These are phyloP conservation scores for Callitettix versicolor DNA, from an alignment of 1,140 invertebrate genomes.

Conservation along the genomic window DNA sequence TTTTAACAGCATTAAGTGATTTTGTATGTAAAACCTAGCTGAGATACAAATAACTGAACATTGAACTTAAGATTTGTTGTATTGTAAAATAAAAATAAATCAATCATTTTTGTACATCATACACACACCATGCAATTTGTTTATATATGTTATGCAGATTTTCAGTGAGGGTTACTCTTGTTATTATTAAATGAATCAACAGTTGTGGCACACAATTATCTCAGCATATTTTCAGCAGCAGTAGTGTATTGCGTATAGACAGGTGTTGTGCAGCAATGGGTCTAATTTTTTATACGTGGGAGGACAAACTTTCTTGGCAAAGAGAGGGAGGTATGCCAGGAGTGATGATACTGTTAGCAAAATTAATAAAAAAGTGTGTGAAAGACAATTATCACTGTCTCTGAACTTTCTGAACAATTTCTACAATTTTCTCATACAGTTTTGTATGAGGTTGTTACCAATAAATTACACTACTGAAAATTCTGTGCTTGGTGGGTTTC, in stretches of 20 bases:
- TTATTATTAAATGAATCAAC: no score
- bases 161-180: no score
- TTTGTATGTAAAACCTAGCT: no score
- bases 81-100: no score
- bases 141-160: no score
- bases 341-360: neutral
- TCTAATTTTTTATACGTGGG: neutral
- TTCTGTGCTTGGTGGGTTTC: conserved; percentile 8
- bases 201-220: no score
- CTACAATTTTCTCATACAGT: neutral
- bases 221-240: neutral
- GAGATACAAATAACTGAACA: no score
- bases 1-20: no score
- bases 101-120: no score
- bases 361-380: neutral
- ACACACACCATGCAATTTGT: no score
- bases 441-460: neutral
- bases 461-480: conserved; percentile 2
- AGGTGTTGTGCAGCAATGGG: neutral
- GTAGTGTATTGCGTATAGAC: neutral
- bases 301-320: neutral
- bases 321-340: neutral
- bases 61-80: no score
- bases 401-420: neutral
- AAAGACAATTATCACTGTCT: neutral